A percentile compares a stretch with the other conserved stretches of the same genome.
Conservation (phyloP, 2,888 invertebrate genomes). For the Catocala nupta region DNA sequence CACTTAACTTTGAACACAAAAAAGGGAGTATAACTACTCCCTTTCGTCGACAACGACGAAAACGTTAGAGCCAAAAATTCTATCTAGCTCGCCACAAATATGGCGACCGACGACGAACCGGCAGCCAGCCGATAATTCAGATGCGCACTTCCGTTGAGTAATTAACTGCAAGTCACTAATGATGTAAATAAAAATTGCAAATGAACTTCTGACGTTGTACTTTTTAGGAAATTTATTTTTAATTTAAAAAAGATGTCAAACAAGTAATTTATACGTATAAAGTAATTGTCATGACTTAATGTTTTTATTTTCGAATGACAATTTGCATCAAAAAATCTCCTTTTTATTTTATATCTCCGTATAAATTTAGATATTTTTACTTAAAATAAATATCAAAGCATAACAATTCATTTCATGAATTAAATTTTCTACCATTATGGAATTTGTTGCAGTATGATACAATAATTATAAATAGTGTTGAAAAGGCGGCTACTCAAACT, state of each 20-base stretch:
- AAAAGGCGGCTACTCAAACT: background rate
- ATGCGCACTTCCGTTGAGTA: constrained; percentile 78
- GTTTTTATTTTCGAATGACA: constrained; percentile 26
- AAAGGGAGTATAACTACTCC: constrained; percentile 89
- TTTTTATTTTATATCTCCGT: background rate
- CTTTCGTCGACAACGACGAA: constrained; percentile 91
- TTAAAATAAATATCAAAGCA: too few species aligned
- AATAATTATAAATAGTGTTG: background rate
- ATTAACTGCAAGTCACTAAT: constrained; percentile 14
- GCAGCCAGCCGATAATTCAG: constrained; percentile 77
- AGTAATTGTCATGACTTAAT: constrained; percentile 53
- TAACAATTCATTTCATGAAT: too few species aligned
- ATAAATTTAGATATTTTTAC: background rate
- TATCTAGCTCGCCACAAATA: constrained; percentile 88
- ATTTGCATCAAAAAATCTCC: background rate
- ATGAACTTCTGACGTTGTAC: background rate
- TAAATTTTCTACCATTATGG: too few species aligned
- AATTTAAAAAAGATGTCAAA: constrained; percentile 27
- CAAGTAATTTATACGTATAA: constrained; percentile 33
- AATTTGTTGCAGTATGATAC: background rate
- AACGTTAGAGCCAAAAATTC: constrained; percentile 80
- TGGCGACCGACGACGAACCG: constrained; percentile 91
- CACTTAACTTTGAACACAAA: constrained; percentile 71
- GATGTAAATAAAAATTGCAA: constrained; percentile 15
- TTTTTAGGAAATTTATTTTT: constrained; percentile 31